These are phyloP conservation scores for Caenorhabditis inopinata DNA, from an alignment of 1,140 invertebrate species.

Conservation along the genomic window DNA sequence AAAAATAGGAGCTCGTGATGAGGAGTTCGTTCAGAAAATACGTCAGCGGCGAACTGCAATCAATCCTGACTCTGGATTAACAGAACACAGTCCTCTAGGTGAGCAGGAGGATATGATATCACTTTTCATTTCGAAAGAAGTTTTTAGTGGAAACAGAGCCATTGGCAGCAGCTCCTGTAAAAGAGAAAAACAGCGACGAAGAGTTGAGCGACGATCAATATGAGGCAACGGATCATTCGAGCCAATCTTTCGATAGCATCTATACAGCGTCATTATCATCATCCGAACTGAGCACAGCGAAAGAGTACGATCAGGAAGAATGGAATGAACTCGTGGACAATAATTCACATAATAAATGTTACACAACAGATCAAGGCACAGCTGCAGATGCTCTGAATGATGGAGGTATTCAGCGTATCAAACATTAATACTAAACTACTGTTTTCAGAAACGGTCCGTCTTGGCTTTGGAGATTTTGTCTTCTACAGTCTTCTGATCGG, in stretches of 20 bases:
- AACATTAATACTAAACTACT: too few relatives aligned
- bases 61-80: background rate
- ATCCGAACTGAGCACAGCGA: background rate
- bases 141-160: background rate
- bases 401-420: background rate
- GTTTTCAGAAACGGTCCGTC: conserved; percentile 56
- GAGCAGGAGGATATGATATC: too few relatives aligned
- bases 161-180: background rate
- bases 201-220: background rate
- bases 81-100: background rate
- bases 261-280: background rate
- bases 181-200: background rate
- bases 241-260: background rate
- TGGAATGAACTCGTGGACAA: background rate
- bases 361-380: background rate
- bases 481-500: conserved; percentile 98
- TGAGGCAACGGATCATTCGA: background rate
- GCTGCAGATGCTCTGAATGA: conserved; percentile 43
- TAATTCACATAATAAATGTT: background rate
- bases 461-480: conserved; percentile 96
- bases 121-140: too few relatives aligned
- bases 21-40: background rate
- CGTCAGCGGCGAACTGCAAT: background rate
- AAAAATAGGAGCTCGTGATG: background rate
- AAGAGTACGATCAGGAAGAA: background rate